Percentiles rank a stretch among this genome's conserved stretches.
Evolutionary conservation across 2,888 invertebrate species (phyloP).

Genomic region (Lithosia quadra): DNA sequence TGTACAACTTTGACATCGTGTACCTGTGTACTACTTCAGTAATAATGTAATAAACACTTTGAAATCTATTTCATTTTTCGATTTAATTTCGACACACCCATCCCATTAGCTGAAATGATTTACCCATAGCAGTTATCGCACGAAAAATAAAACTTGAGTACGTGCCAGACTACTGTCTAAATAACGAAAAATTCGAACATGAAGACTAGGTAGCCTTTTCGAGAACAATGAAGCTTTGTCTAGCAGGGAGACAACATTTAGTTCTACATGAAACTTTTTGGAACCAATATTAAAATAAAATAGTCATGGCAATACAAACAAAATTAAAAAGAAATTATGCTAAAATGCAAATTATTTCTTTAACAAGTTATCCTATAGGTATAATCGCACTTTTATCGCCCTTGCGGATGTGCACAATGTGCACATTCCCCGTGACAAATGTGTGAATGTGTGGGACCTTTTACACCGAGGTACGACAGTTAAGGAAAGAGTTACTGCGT

Average conservation of each 20-base stretch:
- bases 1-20: too few relatives aligned
- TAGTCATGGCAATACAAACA: too few relatives aligned
- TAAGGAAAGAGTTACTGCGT: slow-evolving; percentile 20
- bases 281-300: neutral
- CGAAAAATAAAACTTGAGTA: neutral
- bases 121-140: neutral
- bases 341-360: neutral
- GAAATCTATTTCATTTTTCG: neutral
- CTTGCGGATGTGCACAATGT: slow-evolving; percentile 27
- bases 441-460: slow-evolving; percentile 12
- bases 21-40: too few relatives aligned
- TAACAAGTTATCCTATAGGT: slow-evolving; percentile 6
- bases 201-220: neutral
- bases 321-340: neutral
- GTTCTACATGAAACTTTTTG: neutral
- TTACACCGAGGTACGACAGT: slow-evolving; percentile 17
- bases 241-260: neutral
- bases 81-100: neutral
- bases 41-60: too few relatives aligned
- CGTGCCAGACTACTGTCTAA: neutral
- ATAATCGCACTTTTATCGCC: slow-evolving; percentile 26
- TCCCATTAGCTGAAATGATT: neutral
- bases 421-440: slow-evolving; percentile 26
- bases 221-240: neutral
- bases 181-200: neutral